These are phyloP conservation scores for Sceloporus undulatus DNA, from an alignment of 2,113 vertebrate genomes.

Conservation along the genomic window DNA sequence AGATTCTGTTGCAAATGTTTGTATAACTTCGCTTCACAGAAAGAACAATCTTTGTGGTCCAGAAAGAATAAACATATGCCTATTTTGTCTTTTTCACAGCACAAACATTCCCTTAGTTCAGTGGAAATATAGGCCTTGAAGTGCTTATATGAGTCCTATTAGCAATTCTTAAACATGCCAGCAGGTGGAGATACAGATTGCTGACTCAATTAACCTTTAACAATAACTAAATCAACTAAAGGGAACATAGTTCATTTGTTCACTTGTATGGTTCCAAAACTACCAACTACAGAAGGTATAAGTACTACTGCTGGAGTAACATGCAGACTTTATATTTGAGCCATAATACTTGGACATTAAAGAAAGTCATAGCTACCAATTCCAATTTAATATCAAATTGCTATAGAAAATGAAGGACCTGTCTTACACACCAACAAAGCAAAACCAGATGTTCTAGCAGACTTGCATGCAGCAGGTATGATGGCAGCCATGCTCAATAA, in stretches of 20 bases:
- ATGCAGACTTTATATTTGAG: not conserved
- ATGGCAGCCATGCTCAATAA: not conserved
- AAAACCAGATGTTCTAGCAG: not conserved
- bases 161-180: slow-evolving; percentile 40
- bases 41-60: not conserved
- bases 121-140: not conserved
- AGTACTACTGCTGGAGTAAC: not conserved
- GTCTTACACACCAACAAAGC: not conserved
- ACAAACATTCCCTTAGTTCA: not conserved
- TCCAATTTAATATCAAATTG: not conserved
- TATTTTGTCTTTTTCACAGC: not conserved
- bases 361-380: slow-evolving; percentile 37
- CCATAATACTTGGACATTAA: slow-evolving; percentile 1
- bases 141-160: not conserved
- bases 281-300: not conserved
- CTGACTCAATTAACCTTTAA: not conserved
- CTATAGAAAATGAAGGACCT: not conserved
- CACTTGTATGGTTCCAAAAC: not conserved
- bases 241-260: not conserved
- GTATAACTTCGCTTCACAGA: not conserved
- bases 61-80: not conserved
- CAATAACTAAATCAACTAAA: not conserved
- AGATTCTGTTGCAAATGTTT: not conserved
- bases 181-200: slow-evolving; percentile 34
- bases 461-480: not conserved